Evolutionary conservation across 1,140 invertebrate species (phyloP), one percentile per base, ranked within the genome.

Genomic region (Pogonognathellus flavescens): DNA sequence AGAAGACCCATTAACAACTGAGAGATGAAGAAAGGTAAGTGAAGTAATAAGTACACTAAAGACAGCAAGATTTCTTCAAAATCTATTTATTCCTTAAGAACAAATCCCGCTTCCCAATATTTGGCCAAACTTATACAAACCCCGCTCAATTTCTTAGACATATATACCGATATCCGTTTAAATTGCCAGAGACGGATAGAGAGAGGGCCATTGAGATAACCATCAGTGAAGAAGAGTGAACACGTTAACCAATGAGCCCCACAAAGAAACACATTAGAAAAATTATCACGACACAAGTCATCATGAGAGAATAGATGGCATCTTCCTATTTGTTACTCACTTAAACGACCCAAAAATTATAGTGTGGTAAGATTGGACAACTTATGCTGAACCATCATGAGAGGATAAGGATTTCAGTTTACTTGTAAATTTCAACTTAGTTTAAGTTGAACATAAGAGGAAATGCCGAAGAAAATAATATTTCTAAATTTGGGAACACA

Each of bases 241-340:
- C 66, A 80, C 49, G 52, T 57, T 57, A 22, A 18, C 66, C 70
- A 84, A 76, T 80, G 70, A 84, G 81, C 57, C 11, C 31, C 55
- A 82, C 53, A 82, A 59, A 22, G 59, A n/a, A 82, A 49, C 81
- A 82, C 81, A 82, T 82, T 82, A 60, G 81, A 82, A 82, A 82
- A 82, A 82, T 82, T 82, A 82, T 82, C 81, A 82, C 81, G 59
- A 82, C 81, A 82, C 55, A 62, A 82, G 59, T n/a, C 80, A 81
- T 81, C 50, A 81, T 81, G 53, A 55, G 50, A 55, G 50, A 18
- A 8, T 22, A 53, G 50, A 81, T 81, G 50, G 52, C 16, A 55
- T 81, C 80, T 62, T 62, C 11, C n/a, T 57, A n/a, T 57, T 57
- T 57, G 53, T n/a, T 57, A 13, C 53, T 57, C 53, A 57, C 53